Conservation (phyloP, 1,140 invertebrate species). For the Ladona fulva region DNA sequence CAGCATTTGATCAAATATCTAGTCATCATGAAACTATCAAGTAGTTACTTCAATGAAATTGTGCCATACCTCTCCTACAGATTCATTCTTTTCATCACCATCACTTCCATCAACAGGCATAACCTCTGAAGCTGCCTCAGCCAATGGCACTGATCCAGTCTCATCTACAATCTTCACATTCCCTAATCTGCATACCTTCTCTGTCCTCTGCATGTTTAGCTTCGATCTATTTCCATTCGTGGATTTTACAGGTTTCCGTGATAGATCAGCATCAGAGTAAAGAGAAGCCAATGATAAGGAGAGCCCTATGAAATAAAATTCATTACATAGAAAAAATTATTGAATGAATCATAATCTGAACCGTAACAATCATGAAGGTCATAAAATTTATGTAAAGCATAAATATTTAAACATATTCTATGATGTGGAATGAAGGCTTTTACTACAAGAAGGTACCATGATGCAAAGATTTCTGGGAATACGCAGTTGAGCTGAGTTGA, state of each 20-base stretch:
- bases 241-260: conserved; percentile 12
- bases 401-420: no score
- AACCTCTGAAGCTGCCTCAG: background rate
- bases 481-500: no score
- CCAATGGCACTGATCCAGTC: background rate
- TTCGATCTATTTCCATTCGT: background rate
- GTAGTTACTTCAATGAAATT: no score
- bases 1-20: no score
- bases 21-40: no score
- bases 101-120: background rate
- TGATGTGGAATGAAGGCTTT: no score
- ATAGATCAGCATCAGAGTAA: conserved; percentile 48
- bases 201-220: background rate
- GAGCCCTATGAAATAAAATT: conserved; percentile 33
- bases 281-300: conserved; percentile 54
- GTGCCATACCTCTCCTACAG: background rate
- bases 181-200: background rate
- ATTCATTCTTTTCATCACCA: background rate
- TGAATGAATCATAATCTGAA: no score
- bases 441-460: no score
- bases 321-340: no score
- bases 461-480: no score
- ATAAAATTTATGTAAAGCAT: no score
- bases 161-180: background rate
- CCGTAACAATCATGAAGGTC: no score